Base-by-base conservation (phyloP, 2,888 invertebrate genomes). In the Drosophila formosana region DNA sequence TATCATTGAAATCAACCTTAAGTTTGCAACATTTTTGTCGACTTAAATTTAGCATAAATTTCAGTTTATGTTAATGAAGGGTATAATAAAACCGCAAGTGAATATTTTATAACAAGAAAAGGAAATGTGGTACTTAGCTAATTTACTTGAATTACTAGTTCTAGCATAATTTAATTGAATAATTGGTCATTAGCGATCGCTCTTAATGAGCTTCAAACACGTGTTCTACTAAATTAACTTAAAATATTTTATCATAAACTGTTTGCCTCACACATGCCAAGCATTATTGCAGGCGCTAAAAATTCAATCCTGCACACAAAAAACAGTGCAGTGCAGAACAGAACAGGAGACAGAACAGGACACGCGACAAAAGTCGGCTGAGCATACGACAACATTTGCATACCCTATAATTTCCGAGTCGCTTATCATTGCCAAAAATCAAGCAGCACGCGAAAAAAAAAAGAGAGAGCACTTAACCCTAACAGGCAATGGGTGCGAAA, bases 401-500 rank as follows among this genome's bases (percentile, higher is more conserved):
- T 81, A 75, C 80, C 78, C 87, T 88, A 82, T 76, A 89, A 89
- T 89, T 89, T 78, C 41, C 65, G 67, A 72, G 53, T 61, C 26
- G 57, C 75, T 85, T 86, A 89, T 88, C 89, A 65, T 67, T 73
- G 80, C 77, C 78, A 75, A 86, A 88, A 88, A 87, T 88, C 85
- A 80, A 70, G 68, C 70, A 62, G 72, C 77, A 80, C 73, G 73
- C 79, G 43, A 69, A 79, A 77, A 72, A 60, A 76, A 28, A 49
- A 43, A 7, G 7, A 43, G 25, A 51, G 61, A 67, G 37, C 73
- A 63, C 63, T 71, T 78, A 78, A 75, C 78, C 78, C 76, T 79
- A 73, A 74, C 26, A 13, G 56, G 23, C 41, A 28, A 23, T 26
- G 7, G 39, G 45, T 30, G n/a, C 23, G 28, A n/a, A 55, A 47